Conservation (phyloP, 2,888 invertebrate genomes). For the Eurytoma adleriae region DNA sequence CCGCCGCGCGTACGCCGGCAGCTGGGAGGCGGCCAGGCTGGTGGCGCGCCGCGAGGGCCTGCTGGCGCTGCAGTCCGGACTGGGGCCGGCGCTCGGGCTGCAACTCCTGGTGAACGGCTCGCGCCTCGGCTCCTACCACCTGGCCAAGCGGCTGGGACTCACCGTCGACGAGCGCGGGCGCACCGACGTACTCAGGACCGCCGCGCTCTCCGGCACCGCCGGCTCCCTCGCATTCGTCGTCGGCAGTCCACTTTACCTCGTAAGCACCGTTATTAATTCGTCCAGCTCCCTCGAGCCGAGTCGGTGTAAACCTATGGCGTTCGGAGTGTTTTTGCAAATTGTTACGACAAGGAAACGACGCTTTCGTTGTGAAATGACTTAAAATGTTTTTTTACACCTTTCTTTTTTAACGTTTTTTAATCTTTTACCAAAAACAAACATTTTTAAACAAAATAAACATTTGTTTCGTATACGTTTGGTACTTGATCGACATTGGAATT, state of each 20-base stretch:
- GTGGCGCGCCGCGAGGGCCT: slow-evolving; percentile 90
- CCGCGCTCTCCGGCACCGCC: slow-evolving; percentile 85
- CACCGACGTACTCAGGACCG: slow-evolving; percentile 82
- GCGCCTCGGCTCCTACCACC: slow-evolving; percentile 80
- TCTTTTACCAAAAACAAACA: too few species aligned
- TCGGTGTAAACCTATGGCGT: too few species aligned
- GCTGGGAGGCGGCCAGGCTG: slow-evolving; percentile 86
- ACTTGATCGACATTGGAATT: too few species aligned
- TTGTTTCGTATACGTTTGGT: too few species aligned
- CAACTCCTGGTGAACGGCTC: slow-evolving; percentile 93
- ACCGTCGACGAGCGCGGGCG: slow-evolving; percentile 80
- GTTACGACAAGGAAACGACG: too few species aligned
- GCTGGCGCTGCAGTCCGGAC: slow-evolving; percentile 86
- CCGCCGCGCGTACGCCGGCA: slow-evolving; percentile 84
- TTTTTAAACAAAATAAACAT: too few species aligned
- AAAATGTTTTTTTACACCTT: too few species aligned
- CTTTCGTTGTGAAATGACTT: too few species aligned
- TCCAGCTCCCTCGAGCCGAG: too few species aligned
- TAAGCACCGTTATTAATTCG: slow-evolving; percentile 73
- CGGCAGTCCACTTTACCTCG: slow-evolving; percentile 93
- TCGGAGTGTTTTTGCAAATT: too few species aligned
- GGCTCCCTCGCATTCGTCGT: slow-evolving; percentile 88
- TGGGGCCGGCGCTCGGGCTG: slow-evolving; percentile 90
- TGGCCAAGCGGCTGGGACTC: slow-evolving; percentile 74
- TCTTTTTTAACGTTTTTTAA: too few species aligned